Base-by-base conservation (phyloP, 2,113 vertebrate species). In the Pygoscelis adeliae region DNA sequence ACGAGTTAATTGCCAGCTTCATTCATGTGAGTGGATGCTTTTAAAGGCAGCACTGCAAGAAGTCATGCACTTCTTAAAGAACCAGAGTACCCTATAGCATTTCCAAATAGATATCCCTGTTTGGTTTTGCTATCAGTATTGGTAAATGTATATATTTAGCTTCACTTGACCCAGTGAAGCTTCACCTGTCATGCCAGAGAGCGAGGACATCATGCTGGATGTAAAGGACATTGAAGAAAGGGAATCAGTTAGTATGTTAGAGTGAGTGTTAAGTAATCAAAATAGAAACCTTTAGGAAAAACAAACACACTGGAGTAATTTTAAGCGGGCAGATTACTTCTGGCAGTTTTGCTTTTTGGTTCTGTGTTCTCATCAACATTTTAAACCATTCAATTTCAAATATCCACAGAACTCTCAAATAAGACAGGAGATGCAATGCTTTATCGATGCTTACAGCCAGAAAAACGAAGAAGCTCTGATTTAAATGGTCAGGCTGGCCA, bases 1-100 rank as follows among this genome's bases (percentile, higher is more conserved):
- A 90, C 8, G 26, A 96, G 96, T 95, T 98, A 98, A 98, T 97
- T 98, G 97, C 87, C 91, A 97, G 82, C 88, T 95, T 97, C 86
- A 85, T 96, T 96, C 94, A 91, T 87, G 74, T 95, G 90, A 97
- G 93, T 87, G 44, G 88, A 80, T 93, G 69, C 63, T 95, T 93
- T 97, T 95, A 96, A 97, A 89, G 53, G 69, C 73, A 80, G 84
- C 61, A 56, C 40, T 88, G 63, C 56, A 85, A 96, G 85, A 95
- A 97, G 87, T 89, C 93, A 85, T 46, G 90, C 74, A 61, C 83
- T 87, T 91, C 89, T 97, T 90, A 97, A 91, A 97, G 95, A 78
- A 93, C 36, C 55, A 80, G 65, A 95, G 56, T 36, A 78, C 27
- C 40, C 73, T 56, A 11, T 72, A 79, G 15, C 25, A n/a, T 67